These are phyloP conservation scores for Columba guinea DNA, from an alignment of 2,797 vertebrate genomes.

Conservation along the genomic window DNA sequence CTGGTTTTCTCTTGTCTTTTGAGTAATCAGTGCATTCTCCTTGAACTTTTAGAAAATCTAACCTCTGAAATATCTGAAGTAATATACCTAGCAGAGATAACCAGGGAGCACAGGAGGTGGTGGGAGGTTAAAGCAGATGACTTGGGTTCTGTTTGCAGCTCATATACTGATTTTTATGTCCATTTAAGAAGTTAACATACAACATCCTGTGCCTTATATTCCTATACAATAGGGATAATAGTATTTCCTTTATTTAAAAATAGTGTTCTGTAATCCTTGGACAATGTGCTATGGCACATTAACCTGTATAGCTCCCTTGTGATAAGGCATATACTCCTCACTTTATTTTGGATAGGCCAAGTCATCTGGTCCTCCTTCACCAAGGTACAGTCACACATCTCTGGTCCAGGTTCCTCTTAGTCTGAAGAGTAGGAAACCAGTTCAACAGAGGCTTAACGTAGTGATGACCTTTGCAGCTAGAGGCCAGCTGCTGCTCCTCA, in stretches of 20 bases:
- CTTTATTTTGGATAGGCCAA: neutral
- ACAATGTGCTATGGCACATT: neutral
- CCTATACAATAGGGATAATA: neutral
- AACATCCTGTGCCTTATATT: neutral
- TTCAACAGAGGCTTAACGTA: neutral
- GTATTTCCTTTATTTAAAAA: constrained; percentile 8
- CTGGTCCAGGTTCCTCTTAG: neutral
- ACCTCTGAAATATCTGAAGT: neutral
- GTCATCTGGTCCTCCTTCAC: neutral
- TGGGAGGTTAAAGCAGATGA: neutral
- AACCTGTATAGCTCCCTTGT: neutral
- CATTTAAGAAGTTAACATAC: neutral
- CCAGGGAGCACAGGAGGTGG: neutral
- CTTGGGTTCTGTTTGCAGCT: neutral
- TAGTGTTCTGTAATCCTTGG: neutral
- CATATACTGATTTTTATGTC: neutral
- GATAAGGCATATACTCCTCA: neutral
- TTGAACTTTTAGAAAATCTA: neutral
- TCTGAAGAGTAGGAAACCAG: neutral
- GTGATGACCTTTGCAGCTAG: constrained; percentile 3
- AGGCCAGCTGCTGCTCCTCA: neutral
- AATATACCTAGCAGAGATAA: neutral
- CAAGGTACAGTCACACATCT: neutral
- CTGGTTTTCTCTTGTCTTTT: constrained; percentile 1
- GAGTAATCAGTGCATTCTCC: neutral